Evolutionary conservation across 2,888 invertebrate species (phyloP).

Genomic region (Leucozona laternaria): DNA sequence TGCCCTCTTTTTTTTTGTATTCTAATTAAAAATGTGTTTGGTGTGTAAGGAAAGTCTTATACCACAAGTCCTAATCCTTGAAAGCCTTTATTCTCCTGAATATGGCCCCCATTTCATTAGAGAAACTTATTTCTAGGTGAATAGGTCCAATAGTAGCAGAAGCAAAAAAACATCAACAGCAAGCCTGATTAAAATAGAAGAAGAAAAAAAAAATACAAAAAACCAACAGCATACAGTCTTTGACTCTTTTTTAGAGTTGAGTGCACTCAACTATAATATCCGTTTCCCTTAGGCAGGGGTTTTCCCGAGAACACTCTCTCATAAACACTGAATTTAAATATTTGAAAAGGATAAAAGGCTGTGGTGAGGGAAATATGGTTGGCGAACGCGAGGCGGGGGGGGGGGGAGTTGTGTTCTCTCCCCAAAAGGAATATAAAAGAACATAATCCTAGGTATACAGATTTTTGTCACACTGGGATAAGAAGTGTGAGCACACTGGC

Average conservation of each 20-base stretch:
- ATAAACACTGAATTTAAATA: conserved; percentile 57
- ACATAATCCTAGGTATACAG: conserved; percentile 29
- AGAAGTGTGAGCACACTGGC: conserved; percentile 13
- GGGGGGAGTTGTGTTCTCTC: background rate
- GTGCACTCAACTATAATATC: conserved; percentile 64
- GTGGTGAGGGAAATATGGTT: background rate
- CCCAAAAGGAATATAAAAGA: conserved; percentile 37
- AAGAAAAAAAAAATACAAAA: conserved; percentile 24
- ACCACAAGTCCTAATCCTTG: conserved; percentile 30
- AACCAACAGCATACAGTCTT: conserved; percentile 30
- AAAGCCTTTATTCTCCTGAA: conserved; percentile 29
- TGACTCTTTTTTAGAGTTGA: conserved; percentile 57
- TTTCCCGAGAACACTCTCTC: conserved; percentile 9
- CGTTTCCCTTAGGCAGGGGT: conserved; percentile 30
- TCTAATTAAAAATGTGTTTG: conserved; percentile 32
- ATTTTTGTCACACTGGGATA: conserved; percentile 2
- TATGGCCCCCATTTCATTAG: conserved; percentile 47
- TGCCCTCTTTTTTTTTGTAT: conserved; percentile 18
- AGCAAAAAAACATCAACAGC: conserved; percentile 2
- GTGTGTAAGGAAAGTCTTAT: background rate
- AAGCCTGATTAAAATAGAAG: conserved; percentile 46
- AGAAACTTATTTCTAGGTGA: conserved; percentile 63
- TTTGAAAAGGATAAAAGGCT: conserved; percentile 44
- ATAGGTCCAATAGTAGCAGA: conserved; percentile 52
- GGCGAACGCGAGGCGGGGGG: no score